Percentiles rank a stretch among this genome's conserved stretches.
Conservation (phyloP, 1,140 invertebrate genomes). For the Drosophila chauvacae region DNA sequence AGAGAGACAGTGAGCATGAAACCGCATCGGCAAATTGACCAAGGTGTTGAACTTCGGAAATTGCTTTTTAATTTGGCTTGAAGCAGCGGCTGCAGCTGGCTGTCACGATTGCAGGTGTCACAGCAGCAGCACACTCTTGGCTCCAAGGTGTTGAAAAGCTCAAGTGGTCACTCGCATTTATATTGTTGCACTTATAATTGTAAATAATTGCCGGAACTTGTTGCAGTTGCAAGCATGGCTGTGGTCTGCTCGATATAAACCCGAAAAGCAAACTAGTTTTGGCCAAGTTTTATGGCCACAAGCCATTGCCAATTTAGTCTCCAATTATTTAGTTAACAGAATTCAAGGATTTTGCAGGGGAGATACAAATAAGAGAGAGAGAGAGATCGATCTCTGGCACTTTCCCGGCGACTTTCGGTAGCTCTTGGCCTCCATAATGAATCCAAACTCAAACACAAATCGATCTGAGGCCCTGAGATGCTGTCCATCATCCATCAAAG, state of each 20-base stretch:
- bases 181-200: conserved; percentile 62
- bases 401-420: conserved; percentile 42
- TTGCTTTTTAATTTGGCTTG: conserved; percentile 75
- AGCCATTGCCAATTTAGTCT: conserved; percentile 58
- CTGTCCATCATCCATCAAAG: conserved; percentile 81
- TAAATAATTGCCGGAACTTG: conserved; percentile 67
- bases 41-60: conserved; percentile 75
- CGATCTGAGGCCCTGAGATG: conserved; percentile 13
- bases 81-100: conserved; percentile 28
- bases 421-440: conserved; percentile 20
- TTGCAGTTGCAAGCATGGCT: conserved; percentile 52
- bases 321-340: conserved; percentile 73
- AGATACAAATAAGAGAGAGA: not conserved
- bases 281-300: conserved; percentile 61
- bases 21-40: conserved; percentile 65
- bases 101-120: conserved; percentile 70
- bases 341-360: conserved; percentile 47
- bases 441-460: conserved; percentile 63
- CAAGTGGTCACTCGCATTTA: conserved; percentile 51
- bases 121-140: conserved; percentile 45
- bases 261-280: conserved; percentile 53
- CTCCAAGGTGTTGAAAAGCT: conserved; percentile 71
- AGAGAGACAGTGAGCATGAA: conserved; percentile 7
- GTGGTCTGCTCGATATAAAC: conserved; percentile 34
- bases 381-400: not conserved